Evolutionary conservation across 2,797 vertebrate species (phyloP).

Genomic region (Myotis myotis): DNA sequence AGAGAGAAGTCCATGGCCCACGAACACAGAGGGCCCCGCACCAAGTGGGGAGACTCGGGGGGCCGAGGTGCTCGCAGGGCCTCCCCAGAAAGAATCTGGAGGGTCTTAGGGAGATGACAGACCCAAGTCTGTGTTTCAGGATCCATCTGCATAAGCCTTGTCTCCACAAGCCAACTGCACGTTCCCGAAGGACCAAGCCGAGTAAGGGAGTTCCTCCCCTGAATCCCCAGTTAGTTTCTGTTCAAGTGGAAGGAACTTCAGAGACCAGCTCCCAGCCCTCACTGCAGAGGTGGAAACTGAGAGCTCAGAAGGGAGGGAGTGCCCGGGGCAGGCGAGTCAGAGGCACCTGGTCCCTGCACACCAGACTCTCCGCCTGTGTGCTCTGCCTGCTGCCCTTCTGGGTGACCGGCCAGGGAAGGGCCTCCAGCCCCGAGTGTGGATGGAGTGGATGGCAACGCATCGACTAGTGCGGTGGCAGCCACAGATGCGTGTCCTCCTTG

Average conservation of each 20-base stretch:
- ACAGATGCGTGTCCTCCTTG: no score
- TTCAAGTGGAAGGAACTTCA: not conserved
- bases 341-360: not conserved
- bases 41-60: not conserved
- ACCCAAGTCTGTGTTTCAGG: not conserved
- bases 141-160: no score
- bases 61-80: rapidly evolving
- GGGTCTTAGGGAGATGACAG: not conserved
- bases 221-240: not conserved
- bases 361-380: rapidly evolving
- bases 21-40: not conserved
- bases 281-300: not conserved
- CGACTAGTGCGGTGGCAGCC: not conserved
- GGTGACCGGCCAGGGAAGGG: not conserved
- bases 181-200: not conserved
- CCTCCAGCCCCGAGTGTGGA: not conserved
- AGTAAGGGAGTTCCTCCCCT: not conserved
- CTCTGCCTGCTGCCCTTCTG: not conserved
- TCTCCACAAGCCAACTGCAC: not conserved
- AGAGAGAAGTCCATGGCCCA: rapidly evolving
- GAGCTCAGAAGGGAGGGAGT: not conserved
- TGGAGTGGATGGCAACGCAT: not conserved
- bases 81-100: not conserved
- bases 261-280: not conserved
- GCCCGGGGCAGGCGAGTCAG: not conserved